phyloP scores from a whole-genome alignment of 2,113 vertebrate species.

The Chaetorhynchus papuensis region DNA sequence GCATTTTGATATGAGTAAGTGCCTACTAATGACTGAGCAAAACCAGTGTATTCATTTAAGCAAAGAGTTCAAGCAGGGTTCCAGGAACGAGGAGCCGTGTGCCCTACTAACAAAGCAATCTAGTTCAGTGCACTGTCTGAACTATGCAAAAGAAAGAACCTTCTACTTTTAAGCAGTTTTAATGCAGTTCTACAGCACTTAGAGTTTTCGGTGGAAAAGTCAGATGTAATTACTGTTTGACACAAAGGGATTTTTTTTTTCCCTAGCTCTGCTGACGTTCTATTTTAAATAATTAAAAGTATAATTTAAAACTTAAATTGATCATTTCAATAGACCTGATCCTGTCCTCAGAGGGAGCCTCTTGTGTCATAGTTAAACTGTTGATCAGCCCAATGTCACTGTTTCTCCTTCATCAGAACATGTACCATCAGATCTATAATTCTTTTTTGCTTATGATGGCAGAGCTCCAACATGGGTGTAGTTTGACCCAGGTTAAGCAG shows the following conservation, averaged over 20 bases:
- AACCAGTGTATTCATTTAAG: conserved; percentile 43
- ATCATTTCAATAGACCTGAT: neutral
- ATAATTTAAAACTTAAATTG: conserved; percentile 13
- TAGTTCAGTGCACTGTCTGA: conserved; percentile 23
- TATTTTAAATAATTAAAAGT: conserved; percentile 59
- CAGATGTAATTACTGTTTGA: conserved; percentile 55
- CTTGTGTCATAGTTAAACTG: neutral
- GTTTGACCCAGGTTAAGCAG: conserved; percentile 31
- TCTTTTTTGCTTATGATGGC: neutral
- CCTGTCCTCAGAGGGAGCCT: conserved; percentile 2
- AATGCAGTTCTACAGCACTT: neutral
- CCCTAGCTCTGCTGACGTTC: neutral
- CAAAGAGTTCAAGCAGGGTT: conserved; percentile 33
- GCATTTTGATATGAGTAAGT: conserved; percentile 9
- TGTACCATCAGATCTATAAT: conserved; percentile 40
- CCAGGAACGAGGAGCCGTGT: neutral
- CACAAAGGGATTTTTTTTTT: conserved; percentile 40
- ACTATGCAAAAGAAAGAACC: conserved; percentile 19
- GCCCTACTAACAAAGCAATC: conserved; percentile 53
- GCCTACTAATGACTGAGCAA: conserved; percentile 58
- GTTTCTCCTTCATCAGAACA: conserved; percentile 28
- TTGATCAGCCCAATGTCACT: conserved; percentile 7
- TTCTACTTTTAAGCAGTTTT: conserved; percentile 32
- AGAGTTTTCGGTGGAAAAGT: conserved; percentile 1
- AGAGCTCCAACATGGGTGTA: neutral